These are phyloP conservation scores for Pelobates cultripes DNA, from an alignment of 2,797 vertebrate species.

Conservation along the genomic window DNA sequence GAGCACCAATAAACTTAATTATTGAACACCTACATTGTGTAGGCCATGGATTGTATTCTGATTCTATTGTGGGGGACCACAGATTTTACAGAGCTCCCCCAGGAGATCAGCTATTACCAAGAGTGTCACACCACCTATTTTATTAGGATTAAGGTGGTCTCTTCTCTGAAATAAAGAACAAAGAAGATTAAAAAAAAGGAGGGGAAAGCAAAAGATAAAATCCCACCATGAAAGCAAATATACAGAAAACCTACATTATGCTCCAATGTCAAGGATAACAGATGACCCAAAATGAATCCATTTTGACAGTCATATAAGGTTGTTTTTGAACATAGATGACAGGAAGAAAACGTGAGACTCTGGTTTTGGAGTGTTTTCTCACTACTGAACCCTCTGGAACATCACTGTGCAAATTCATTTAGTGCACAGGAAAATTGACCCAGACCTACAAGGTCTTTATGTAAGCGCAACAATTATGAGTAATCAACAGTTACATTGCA, in stretches of 20 bases:
- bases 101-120: no score
- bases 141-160: no score
- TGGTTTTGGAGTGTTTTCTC: constrained; percentile 2
- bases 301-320: neutral
- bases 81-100: no score
- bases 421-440: constrained; percentile 61
- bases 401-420: constrained; percentile 38
- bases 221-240: no score
- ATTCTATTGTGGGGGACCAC: no score
- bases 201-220: no score
- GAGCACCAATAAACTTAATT: no score
- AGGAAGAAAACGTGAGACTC: neutral
- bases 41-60: no score
- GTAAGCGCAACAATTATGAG: constrained; percentile 55
- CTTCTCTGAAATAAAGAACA: no score
- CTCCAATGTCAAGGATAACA: neutral
- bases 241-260: neutral
- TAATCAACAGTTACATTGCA: constrained; percentile 64
- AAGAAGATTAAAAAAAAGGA: no score
- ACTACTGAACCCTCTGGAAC: neutral
- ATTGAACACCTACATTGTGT: no score
- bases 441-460: constrained; percentile 55
- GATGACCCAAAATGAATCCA: neutral
- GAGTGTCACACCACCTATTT: no score
- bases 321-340: neutral